Evolutionary conservation across 2,888 invertebrate species (phyloP).

Genomic region (Chorisops tibialis): DNA sequence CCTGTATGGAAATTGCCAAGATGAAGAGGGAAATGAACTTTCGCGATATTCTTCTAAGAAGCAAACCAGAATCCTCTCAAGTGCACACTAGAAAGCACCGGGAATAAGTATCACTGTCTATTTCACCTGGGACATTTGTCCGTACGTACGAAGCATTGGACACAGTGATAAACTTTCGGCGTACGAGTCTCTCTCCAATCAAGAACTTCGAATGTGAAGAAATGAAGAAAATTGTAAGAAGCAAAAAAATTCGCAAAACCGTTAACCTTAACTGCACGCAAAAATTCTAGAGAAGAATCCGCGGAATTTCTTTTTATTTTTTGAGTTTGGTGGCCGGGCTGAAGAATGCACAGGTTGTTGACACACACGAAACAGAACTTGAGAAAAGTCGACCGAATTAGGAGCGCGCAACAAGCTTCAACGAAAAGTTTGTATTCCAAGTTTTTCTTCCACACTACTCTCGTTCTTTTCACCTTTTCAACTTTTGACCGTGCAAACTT

Average conservation of each 20-base stretch:
- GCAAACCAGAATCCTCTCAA: constrained; percentile 9
- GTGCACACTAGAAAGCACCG: constrained; percentile 8
- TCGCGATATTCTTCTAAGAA: background rate
- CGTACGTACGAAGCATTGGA: background rate
- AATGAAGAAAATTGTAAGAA: background rate
- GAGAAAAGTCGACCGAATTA: no score
- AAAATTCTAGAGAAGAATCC: constrained; percentile 1
- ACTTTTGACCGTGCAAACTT: no score
- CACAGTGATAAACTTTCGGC: background rate
- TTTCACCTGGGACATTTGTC: constrained; percentile 2
- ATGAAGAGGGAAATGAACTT: constrained; percentile 1
- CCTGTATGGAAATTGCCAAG: no score
- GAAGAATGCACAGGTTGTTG: background rate
- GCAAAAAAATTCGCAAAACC: constrained; percentile 7
- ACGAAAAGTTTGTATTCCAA: no score
- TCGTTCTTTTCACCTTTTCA: no score
- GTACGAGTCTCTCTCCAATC: background rate
- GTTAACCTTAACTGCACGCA: constrained; percentile 1
- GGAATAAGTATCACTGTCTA: background rate
- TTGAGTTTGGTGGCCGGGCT: no score
- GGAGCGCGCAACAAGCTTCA: no score
- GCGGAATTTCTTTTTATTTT: constrained; percentile 8
- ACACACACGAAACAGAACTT: no score
- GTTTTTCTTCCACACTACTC: no score
- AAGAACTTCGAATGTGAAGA: background rate